phyloP scores from a whole-genome alignment of 2,113 vertebrate species.

The Halichoerus grypus region DNA sequence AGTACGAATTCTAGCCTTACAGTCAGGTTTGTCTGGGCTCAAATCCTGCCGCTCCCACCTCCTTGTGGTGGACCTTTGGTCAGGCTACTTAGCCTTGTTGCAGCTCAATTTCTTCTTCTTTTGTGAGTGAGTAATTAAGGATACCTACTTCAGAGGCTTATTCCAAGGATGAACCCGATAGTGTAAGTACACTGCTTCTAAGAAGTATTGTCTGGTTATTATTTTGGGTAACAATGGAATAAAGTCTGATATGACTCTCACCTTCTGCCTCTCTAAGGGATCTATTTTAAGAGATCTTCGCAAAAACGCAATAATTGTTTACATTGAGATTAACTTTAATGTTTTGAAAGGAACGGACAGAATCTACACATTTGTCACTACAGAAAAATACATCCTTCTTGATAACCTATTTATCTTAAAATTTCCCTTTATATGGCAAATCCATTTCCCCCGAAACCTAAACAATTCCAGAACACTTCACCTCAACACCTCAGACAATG shows the following conservation, averaged over 20 bases:
- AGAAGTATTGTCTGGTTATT: background rate
- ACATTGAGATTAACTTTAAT: background rate
- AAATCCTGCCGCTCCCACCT: background rate
- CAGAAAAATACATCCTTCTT: conserved; percentile 26
- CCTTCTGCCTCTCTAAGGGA: background rate
- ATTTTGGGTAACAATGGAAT: background rate
- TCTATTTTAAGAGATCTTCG: background rate
- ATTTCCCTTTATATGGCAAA: conserved; percentile 43
- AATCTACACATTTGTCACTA: background rate
- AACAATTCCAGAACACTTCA: conserved; percentile 24
- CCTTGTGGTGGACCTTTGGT: background rate
- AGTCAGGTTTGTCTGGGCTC: background rate
- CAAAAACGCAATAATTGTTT: background rate
- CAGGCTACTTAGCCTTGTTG: background rate
- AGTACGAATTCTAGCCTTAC: background rate
- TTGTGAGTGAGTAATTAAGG: background rate
- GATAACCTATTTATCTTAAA: conserved; percentile 49
- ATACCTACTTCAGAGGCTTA: background rate
- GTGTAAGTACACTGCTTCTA: background rate
- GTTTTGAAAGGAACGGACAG: conserved; percentile 12
- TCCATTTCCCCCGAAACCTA: conserved; percentile 5
- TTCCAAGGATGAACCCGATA: background rate
- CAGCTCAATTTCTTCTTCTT: background rate
- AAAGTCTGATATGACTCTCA: background rate
- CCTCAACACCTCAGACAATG: conserved; percentile 30